Evolutionary conservation across 2,797 vertebrate species (phyloP), one percentile per base, ranked within the genome.

Genomic region (Benthosema pterotum): DNA sequence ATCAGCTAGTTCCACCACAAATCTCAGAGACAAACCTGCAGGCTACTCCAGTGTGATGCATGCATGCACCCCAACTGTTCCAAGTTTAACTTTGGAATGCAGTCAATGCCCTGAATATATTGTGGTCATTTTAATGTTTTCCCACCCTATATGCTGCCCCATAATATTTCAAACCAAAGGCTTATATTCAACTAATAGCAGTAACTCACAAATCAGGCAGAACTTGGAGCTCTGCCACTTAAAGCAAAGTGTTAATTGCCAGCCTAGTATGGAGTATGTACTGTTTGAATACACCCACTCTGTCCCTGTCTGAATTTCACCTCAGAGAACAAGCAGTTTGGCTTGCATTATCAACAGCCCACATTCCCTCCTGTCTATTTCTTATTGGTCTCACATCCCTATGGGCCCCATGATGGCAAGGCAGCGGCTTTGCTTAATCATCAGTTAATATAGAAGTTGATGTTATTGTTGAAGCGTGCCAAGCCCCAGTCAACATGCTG

Each of bases 201-300:
- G 13, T 12, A 63, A 77, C 53, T 19, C 64, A 74, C 72, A 89
- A 78, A 86, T 87, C 73, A 84, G 65, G 67, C 60, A 66, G 52
- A 54, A 18, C 9, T 62, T 90, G 87, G 89, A 82, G 63, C 11
- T 2, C n/a, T 58, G 87, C 90, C 89, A 94, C 63, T 11, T 65
- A 86, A 85, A 89, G 85, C 86, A 90, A 75, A 54, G 73, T 63
- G 59, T 83, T 75, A 78, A 85, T 87, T 83, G 79, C 85, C 78
- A 78, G 72, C 72, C 77, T 63, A 19, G 72, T 51, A 78, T 74
- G 57, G 87, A 82, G 74, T 78, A 80, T 88, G 79, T 25, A 25
- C 5, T 66, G 17, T 52, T 72, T 78, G 73, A 77, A 57, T 62
- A 71, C 78, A 79, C 78, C 80, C 83, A 82, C 77, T 58, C 65